Evolutionary conservation across 2,888 invertebrate genomes (phyloP).

Genomic region (Notodonta ziczac): DNA sequence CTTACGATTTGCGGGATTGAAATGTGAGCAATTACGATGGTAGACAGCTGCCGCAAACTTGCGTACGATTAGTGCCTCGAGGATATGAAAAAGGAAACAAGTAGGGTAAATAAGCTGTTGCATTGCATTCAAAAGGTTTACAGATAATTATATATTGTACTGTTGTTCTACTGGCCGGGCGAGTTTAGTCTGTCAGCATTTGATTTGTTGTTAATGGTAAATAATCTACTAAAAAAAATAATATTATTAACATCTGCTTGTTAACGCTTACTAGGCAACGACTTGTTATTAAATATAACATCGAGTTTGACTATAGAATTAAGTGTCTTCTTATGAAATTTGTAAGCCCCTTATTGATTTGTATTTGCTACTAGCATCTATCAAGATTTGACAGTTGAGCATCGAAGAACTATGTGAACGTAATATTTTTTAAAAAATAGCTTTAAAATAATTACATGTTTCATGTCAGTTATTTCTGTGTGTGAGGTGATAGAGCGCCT

Average conservation of each 20-base stretch:
- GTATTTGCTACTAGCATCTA: too few species aligned
- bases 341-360: too few species aligned
- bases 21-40: slow-evolving; percentile 58
- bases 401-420: too few species aligned
- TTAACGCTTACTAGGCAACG: too few species aligned
- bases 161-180: not conserved
- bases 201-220: too few species aligned
- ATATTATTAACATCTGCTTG: too few species aligned
- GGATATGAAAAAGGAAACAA: slow-evolving; percentile 58
- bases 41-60: slow-evolving; percentile 49
- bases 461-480: slow-evolving; percentile 22
- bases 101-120: slow-evolving; percentile 54
- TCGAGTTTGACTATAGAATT: too few species aligned
- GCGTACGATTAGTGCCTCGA: slow-evolving; percentile 54
- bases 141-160: not conserved
- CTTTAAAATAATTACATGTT: slow-evolving; percentile 3
- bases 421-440: not conserved
- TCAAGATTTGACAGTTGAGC: too few species aligned
- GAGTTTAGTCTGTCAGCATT: too few species aligned
- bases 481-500: slow-evolving; percentile 25
- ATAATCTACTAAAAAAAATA: too few species aligned
- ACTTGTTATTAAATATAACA: too few species aligned
- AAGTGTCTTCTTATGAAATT: too few species aligned
- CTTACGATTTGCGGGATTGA: slow-evolving; percentile 53
- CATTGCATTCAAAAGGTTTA: slow-evolving; percentile 35